phyloP scores from a whole-genome alignment of 2,888 invertebrate genomes.

The Brachypalpus laphriformis region DNA sequence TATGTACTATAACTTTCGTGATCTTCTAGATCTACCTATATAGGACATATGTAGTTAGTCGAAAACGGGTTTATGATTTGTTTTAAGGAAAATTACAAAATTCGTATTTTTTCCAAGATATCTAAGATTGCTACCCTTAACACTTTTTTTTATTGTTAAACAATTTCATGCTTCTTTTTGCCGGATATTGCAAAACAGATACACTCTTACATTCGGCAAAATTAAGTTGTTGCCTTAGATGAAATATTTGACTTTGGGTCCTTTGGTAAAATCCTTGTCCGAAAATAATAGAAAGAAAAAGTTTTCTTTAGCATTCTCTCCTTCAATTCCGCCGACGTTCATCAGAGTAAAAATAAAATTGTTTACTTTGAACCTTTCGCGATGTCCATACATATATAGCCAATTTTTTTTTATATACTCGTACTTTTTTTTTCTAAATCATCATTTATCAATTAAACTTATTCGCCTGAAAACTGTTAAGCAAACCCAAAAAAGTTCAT shows the following conservation, averaged over 20 bases:
- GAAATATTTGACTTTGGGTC: neutral
- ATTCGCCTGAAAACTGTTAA: constrained; percentile 61
- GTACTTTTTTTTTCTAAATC: neutral
- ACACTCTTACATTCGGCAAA: neutral
- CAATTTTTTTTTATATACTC: neutral
- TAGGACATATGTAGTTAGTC: no score
- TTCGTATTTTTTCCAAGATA: no score
- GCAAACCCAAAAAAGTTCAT: constrained; percentile 19
- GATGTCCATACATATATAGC: neutral
- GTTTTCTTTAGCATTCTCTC: neutral
- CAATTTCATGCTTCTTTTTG: no score
- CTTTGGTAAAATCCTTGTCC: neutral
- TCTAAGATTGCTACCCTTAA: no score
- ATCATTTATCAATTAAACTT: constrained; percentile 69
- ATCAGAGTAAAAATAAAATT: neutral
- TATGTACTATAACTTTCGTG: no score
- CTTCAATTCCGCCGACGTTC: neutral
- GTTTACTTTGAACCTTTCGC: neutral
- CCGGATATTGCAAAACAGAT: no score
- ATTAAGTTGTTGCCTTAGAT: neutral
- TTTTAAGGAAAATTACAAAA: no score
- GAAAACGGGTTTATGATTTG: no score
- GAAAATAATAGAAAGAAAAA: neutral
- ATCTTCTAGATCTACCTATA: no score
- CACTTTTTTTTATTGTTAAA: no score